These are phyloP conservation scores for Habrosyne pyritoides DNA, from an alignment of 2,888 invertebrate genomes.

Conservation along the genomic window DNA sequence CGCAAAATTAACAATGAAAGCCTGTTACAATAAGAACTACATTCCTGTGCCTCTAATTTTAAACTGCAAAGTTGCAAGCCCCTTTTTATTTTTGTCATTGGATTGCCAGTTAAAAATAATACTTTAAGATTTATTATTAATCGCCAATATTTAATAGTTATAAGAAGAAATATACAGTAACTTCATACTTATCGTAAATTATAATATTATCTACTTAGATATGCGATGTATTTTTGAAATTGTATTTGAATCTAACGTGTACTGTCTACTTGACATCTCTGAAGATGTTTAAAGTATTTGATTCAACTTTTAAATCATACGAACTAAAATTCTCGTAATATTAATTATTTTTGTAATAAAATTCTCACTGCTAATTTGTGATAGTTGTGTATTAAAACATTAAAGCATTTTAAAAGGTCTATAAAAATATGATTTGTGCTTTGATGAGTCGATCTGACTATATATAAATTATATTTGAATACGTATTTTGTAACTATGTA, in stretches of 20 bases:
- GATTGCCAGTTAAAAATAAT: background rate
- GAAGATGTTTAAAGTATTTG: background rate
- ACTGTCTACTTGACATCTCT: background rate
- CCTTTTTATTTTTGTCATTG: background rate
- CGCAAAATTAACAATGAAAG: constrained; percentile 26
- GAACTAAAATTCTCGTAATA: background rate
- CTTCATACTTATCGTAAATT: background rate
- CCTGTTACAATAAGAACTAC: background rate
- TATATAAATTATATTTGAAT: background rate
- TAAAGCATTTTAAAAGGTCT: background rate
- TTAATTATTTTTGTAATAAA: constrained; percentile 1
- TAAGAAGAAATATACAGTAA: background rate
- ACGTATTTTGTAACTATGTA: too few species aligned
- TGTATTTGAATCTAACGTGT: background rate
- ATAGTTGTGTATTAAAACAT: background rate
- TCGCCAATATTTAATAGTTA: background rate
- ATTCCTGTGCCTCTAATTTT: background rate
- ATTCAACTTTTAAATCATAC: background rate
- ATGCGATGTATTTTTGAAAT: constrained; percentile 1
- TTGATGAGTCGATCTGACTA: background rate
- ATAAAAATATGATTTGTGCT: background rate
- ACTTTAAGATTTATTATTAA: background rate
- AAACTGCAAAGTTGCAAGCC: background rate
- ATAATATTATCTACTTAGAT: background rate
- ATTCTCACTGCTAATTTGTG: background rate